A percentile compares a stretch with the other conserved stretches of the same genome.
phyloP scores from a whole-genome alignment of 2,797 vertebrate species.

The Chrosomus eos region DNA sequence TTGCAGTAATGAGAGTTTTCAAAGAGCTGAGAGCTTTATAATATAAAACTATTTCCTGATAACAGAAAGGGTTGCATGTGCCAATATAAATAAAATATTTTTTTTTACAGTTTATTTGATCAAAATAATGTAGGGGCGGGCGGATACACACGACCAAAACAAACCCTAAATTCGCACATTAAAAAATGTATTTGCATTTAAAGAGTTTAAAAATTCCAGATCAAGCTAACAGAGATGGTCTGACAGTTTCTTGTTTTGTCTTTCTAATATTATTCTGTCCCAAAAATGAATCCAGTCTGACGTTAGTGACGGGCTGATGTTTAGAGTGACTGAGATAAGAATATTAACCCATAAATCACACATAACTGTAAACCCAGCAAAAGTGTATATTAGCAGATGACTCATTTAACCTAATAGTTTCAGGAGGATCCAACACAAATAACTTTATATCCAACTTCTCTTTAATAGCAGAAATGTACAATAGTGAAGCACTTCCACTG shows the following conservation, averaged over 20 bases:
- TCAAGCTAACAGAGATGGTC: background rate
- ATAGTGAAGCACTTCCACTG: background rate
- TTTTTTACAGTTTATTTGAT: no score
- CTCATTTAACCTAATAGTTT: background rate
- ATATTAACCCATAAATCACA: background rate
- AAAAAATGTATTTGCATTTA: no score
- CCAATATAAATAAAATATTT: background rate
- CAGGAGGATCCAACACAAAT: conserved; percentile 19
- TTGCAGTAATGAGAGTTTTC: background rate
- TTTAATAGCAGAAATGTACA: conserved; percentile 20
- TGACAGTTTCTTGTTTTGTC: background rate
- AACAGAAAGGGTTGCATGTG: background rate
- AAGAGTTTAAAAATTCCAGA: background rate
- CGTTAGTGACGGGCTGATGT: background rate
- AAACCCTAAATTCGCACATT: background rate
- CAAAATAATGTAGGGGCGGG: background rate
- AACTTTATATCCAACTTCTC: background rate
- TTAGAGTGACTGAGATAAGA: background rate
- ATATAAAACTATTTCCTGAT: conserved; percentile 7
- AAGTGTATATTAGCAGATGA: background rate
- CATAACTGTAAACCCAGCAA: background rate
- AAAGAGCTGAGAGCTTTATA: background rate
- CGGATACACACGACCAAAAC: background rate
- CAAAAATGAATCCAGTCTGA: background rate
- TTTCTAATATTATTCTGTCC: background rate